phyloP scores from a whole-genome alignment of 2,888 invertebrate genomes.

The Xestobium rufovillosum region DNA sequence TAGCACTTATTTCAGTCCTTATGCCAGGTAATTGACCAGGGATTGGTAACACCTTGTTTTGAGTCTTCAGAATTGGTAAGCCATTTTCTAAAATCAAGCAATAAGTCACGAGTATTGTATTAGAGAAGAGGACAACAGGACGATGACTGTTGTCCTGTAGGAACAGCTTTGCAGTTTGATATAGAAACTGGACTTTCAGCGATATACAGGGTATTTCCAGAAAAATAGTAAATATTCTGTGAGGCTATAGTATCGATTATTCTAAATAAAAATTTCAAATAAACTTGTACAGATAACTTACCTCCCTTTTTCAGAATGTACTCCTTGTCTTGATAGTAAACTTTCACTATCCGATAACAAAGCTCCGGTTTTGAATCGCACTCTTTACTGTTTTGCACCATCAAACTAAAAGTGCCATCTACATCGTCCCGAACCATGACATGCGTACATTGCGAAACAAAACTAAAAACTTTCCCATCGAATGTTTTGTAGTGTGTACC shows the following conservation, averaged over 20 bases:
- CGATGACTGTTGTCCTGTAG: too few species aligned
- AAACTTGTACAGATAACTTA: conserved; percentile 29
- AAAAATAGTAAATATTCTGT: too few species aligned
- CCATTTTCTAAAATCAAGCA: conserved; percentile 26
- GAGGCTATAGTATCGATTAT: too few species aligned
- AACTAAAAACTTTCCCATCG: conserved; percentile 73
- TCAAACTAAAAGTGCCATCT: conserved; percentile 64
- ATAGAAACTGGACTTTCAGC: too few species aligned
- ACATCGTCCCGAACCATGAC: conserved; percentile 61
- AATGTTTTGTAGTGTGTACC: conserved; percentile 78
- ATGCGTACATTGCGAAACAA: conserved; percentile 70
- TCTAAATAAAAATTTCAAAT: background rate
- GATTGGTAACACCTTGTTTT: conserved; percentile 49
- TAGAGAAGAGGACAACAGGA: too few species aligned
- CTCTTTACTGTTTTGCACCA: conserved; percentile 48
- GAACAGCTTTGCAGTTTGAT: too few species aligned
- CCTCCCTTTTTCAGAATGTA: conserved; percentile 51
- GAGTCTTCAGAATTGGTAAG: conserved; percentile 27
- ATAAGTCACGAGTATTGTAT: too few species aligned
- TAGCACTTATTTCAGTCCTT: conserved; percentile 63
- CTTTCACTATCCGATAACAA: conserved; percentile 48
- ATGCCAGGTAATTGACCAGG: conserved; percentile 68
- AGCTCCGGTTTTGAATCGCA: conserved; percentile 46
- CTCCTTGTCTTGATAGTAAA: conserved; percentile 65
- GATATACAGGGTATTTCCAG: too few species aligned